Percentiles rank a stretch among this genome's conserved stretches.
phyloP scores from a whole-genome alignment of 2,888 invertebrate genomes.

The Andrena trimmerana region DNA sequence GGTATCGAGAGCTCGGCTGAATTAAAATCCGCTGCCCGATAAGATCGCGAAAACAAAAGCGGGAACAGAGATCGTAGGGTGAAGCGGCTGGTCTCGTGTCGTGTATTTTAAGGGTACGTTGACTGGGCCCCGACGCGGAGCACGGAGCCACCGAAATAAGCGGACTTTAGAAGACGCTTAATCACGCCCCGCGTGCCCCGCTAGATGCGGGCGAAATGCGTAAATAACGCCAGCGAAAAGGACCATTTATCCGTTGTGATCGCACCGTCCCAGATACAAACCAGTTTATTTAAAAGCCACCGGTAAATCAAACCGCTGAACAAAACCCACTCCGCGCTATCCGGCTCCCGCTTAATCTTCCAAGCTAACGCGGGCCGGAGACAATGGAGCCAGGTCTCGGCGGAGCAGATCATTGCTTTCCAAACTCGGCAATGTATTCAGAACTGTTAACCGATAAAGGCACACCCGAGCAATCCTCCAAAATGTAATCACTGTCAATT shows the following conservation, averaged over 20 bases:
- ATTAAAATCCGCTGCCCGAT: conserved; percentile 27
- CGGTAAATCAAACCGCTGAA: conserved; percentile 9
- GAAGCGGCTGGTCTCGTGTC: neutral
- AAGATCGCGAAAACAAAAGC: neutral
- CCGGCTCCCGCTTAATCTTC: neutral
- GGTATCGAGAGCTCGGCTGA: neutral
- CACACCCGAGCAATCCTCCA: neutral
- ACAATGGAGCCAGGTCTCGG: neutral
- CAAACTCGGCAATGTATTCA: neutral
- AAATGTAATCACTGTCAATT: too few relatives aligned
- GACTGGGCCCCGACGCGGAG: neutral
- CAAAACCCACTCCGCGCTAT: neutral
- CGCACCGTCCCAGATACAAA: neutral
- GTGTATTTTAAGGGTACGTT: neutral
- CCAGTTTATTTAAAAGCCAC: conserved; percentile 45
- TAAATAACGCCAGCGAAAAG: conserved; percentile 18
- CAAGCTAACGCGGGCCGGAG: neutral
- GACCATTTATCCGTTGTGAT: conserved; percentile 1
- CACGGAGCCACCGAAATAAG: neutral
- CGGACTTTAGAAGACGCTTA: neutral
- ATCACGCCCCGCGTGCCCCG: neutral
- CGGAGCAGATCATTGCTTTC: neutral
- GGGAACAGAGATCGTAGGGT: neutral
- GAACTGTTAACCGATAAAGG: neutral
- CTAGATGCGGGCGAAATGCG: neutral